Conservation (phyloP, 2,888 invertebrate species). For the Trichopoda pennipes region DNA sequence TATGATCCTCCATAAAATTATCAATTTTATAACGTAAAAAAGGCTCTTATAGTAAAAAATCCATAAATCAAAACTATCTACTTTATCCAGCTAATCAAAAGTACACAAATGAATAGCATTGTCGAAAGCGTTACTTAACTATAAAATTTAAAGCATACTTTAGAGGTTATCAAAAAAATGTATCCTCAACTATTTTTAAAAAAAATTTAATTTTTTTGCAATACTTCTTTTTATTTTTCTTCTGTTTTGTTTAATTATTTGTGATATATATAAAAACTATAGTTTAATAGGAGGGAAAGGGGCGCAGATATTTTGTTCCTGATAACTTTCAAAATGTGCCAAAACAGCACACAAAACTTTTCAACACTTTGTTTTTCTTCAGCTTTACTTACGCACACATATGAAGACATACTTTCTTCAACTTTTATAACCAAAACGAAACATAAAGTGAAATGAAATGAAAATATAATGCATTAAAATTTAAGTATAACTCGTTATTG, state of each 20-base stretch:
- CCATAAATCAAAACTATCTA: too few species aligned
- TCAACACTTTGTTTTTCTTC: constrained; percentile 56
- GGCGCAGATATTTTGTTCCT: constrained; percentile 45
- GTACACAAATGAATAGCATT: not conserved
- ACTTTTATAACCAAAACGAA: constrained; percentile 58
- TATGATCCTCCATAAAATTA: too few species aligned
- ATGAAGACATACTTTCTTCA: constrained; percentile 4
- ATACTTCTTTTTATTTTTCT: not conserved
- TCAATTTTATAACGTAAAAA: too few species aligned
- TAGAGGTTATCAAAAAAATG: not conserved
- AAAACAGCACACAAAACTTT: constrained; percentile 62
- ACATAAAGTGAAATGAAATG: constrained; percentile 43
- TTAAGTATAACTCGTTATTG: constrained; percentile 65
- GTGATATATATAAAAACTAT: not conserved
- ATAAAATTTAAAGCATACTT: not conserved
- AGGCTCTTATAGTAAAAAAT: too few species aligned
- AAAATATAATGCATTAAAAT: constrained; percentile 33
- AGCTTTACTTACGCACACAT: not conserved
- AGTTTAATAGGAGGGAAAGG: constrained; percentile 13
- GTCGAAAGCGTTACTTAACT: not conserved
- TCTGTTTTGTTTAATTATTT: not conserved
- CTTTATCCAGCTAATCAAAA: not conserved
- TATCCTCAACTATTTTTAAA: not conserved
- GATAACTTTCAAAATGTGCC: constrained; percentile 63
- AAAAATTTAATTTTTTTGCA: not conserved